Evolutionary conservation across 2,797 vertebrate species (phyloP).

Genomic region (Parauchenoglanis ngamensis): DNA sequence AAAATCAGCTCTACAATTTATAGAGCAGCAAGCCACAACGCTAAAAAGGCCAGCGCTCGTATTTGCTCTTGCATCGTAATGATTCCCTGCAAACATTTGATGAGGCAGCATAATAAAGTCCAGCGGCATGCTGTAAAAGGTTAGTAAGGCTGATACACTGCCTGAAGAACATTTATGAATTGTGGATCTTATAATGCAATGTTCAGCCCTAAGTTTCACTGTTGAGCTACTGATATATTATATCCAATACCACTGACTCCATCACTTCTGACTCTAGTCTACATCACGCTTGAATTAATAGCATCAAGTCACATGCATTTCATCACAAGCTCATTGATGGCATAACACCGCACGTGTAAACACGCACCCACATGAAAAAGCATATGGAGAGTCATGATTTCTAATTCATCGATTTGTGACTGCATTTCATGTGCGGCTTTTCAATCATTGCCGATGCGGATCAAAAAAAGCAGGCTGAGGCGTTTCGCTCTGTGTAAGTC

Average conservation of each 20-base stretch:
- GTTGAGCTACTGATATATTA: not conserved
- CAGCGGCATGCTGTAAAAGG: not conserved
- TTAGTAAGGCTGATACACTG: not conserved
- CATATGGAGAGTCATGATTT: not conserved
- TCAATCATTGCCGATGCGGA: not conserved
- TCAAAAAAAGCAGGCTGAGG: not conserved
- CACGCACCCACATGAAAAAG: too few species aligned
- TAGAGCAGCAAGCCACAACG: slow-evolving; percentile 8
- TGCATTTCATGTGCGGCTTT: not conserved
- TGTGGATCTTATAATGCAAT: not conserved
- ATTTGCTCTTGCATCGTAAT: not conserved
- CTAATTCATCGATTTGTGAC: not conserved
- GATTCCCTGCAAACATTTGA: not conserved
- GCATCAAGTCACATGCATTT: not conserved
- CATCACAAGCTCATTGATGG: not conserved
- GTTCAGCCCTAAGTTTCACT: not conserved
- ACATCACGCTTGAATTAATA: not conserved
- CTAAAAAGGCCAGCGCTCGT: not conserved
- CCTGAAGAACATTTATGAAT: not conserved
- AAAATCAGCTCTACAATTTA: slow-evolving; percentile 14
- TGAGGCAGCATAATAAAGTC: not conserved
- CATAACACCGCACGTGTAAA: not conserved
- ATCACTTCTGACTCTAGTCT: not conserved
- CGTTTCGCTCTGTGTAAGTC: too few species aligned
- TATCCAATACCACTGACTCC: not conserved